Conservation (phyloP, 2,888 invertebrate genomes). For the Heliconius charithonia region DNA sequence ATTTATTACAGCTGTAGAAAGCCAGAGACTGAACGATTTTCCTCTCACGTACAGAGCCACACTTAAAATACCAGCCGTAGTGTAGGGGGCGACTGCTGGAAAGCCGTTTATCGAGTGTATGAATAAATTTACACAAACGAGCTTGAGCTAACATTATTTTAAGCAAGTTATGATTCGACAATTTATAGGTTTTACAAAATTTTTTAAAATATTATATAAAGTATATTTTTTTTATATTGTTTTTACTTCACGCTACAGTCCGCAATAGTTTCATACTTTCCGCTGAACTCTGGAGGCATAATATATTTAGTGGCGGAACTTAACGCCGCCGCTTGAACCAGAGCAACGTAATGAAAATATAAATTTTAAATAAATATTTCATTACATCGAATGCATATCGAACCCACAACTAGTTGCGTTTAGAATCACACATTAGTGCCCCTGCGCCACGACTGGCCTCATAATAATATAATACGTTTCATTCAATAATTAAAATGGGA, state of each 20-base stretch:
- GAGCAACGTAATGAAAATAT: too few species aligned
- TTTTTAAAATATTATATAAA: background rate
- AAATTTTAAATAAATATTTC: too few species aligned
- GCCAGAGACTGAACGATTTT: constrained; percentile 11
- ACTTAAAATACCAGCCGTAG: constrained; percentile 9
- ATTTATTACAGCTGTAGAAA: constrained; percentile 12
- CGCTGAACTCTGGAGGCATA: too few species aligned
- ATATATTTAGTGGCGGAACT: too few species aligned
- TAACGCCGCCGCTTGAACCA: too few species aligned
- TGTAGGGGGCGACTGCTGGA: constrained; percentile 19
- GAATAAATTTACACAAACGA: constrained; percentile 24
- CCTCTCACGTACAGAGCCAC: constrained; percentile 13
- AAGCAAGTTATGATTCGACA: constrained; percentile 6
- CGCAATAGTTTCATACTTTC: too few species aligned
- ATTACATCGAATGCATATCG: too few species aligned
- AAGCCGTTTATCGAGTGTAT: constrained; percentile 26
- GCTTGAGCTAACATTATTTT: constrained; percentile 12
- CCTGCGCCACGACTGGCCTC: too few species aligned
- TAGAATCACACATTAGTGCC: too few species aligned
- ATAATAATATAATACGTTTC: background rate
- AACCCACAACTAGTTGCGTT: too few species aligned
- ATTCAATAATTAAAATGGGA: background rate
- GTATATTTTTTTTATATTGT: background rate
- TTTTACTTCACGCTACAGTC: too few species aligned
- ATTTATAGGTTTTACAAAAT: background rate